These are phyloP conservation scores for Florisuga fusca DNA, from an alignment of 2,797 vertebrate species.

Conservation along the genomic window DNA sequence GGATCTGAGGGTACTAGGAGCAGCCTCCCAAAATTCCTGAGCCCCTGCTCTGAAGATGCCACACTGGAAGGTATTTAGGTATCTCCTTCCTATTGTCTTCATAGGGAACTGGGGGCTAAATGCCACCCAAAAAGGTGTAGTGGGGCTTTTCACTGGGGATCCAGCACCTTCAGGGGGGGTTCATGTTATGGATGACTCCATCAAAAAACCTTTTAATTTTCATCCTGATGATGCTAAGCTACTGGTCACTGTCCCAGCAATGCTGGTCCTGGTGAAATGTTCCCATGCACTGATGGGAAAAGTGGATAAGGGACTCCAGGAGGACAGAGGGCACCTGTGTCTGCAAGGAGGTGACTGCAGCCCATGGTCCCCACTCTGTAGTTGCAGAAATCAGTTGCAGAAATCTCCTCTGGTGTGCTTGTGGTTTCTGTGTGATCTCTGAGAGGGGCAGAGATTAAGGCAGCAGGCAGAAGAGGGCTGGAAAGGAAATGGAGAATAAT, in stretches of 20 bases:
- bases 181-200: background rate
- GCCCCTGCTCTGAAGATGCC: background rate
- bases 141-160: accelerated
- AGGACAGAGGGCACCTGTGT: background rate
- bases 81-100: background rate
- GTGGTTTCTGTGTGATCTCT: constrained; percentile 13
- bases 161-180: background rate
- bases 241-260: background rate
- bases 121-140: background rate
- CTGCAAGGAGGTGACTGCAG: background rate
- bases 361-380: background rate
- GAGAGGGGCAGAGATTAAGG: background rate
- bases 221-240: background rate
- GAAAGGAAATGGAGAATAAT: background rate
- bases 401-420: background rate
- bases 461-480: background rate
- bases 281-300: background rate
- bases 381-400: background rate
- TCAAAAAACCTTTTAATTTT: background rate
- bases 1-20: background rate
- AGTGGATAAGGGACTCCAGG: background rate
- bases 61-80: background rate
- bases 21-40: background rate
- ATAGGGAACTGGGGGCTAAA: background rate
- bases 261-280: background rate